Evolutionary conservation across 2,888 invertebrate genomes (phyloP).

Genomic region (Metellina segmentata): DNA sequence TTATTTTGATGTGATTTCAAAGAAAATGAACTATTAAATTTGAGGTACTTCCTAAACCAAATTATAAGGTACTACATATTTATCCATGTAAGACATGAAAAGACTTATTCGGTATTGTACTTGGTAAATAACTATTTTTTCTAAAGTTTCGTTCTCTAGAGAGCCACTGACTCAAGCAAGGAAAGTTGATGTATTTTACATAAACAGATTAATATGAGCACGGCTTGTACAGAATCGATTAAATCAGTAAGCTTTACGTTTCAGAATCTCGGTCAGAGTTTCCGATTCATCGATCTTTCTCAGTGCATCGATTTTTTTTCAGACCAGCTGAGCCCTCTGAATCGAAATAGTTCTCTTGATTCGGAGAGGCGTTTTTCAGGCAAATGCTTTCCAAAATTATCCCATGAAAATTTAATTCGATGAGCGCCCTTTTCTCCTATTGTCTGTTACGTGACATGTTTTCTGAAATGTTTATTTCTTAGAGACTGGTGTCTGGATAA

Average conservation of each 20-base stretch:
- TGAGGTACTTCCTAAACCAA: too few species aligned
- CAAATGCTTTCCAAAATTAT: slow-evolving; percentile 6
- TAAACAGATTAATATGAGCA: slow-evolving; percentile 41
- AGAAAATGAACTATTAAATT: too few species aligned
- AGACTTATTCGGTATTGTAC: too few species aligned
- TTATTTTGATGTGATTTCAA: too few species aligned
- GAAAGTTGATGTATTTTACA: slow-evolving; percentile 37
- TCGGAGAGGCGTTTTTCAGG: neutral
- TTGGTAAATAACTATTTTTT: too few species aligned
- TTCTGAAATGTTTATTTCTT: neutral
- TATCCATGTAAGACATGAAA: too few species aligned
- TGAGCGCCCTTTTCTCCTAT: neutral
- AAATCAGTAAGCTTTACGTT: slow-evolving; percentile 23
- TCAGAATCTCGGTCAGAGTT: slow-evolving; percentile 35
- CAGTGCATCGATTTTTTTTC: slow-evolving; percentile 38
- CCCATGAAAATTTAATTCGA: slow-evolving; percentile 19
- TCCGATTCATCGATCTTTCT: slow-evolving; percentile 36
- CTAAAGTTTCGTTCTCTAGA: slow-evolving; percentile 1
- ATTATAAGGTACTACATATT: too few species aligned
- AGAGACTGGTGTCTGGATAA: neutral
- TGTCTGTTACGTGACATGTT: neutral
- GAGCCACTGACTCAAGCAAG: neutral
- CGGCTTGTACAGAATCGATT: slow-evolving; percentile 35
- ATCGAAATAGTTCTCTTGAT: slow-evolving; percentile 25
- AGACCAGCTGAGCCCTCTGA: slow-evolving; percentile 48